Evolutionary conservation across 2,797 vertebrate genomes (phyloP).

Genomic region (Onychomys leucogaster): DNA sequence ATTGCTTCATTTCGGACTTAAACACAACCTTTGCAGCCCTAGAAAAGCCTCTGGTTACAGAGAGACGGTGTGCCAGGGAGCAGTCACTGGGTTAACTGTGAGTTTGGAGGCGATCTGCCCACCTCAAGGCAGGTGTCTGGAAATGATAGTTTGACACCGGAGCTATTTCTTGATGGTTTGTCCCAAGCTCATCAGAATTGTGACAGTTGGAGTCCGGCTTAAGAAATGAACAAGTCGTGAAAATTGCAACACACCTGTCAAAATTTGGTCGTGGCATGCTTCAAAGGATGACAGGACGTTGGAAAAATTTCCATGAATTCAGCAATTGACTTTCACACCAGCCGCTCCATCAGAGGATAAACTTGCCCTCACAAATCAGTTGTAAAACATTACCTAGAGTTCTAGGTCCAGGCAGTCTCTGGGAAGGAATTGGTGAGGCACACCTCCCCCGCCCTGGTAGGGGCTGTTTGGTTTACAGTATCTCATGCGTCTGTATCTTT

Average conservation of each 20-base stretch:
- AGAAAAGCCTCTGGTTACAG: not conserved
- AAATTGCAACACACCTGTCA: not conserved
- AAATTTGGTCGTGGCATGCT: not conserved
- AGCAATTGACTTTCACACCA: not conserved
- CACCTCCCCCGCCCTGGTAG: not conserved
- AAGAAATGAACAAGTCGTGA: constrained; percentile 43
- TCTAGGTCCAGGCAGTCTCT: not conserved
- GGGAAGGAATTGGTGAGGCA: not conserved
- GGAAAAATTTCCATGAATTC: not conserved
- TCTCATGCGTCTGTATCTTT: not conserved
- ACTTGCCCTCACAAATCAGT: constrained; percentile 19
- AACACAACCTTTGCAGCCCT: not conserved
- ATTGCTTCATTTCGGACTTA: not conserved
- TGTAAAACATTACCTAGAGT: not conserved
- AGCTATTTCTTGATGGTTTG: not conserved
- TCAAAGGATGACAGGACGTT: not conserved
- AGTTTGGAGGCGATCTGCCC: not conserved
- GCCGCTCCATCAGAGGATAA: not conserved
- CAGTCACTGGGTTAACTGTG: not conserved
- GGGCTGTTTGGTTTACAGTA: not conserved
- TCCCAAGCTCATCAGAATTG: not conserved
- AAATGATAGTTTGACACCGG: not conserved
- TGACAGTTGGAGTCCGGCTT: constrained; percentile 8
- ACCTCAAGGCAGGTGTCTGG: not conserved
- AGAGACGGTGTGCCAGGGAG: not conserved